Evolutionary conservation across 2,113 vertebrate species (phyloP), one percentile per base, ranked within the genome.

Genomic region (human (Homo sapiens)): DNA sequence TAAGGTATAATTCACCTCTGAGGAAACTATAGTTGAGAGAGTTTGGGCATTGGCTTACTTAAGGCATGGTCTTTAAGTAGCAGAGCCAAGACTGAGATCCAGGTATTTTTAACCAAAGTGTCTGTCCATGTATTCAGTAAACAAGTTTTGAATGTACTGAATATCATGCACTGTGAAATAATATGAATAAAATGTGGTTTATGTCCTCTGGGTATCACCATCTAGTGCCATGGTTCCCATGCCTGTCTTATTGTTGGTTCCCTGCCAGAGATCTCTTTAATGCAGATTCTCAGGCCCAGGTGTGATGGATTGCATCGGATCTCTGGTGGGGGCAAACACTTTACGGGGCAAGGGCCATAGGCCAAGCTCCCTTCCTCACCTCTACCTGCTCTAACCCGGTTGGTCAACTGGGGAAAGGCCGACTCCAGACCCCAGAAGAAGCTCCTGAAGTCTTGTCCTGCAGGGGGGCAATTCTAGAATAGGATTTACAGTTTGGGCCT

Each of bases 51-150:
- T 87, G 82, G 48, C 73, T 80, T 43, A 48, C 12, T 59, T 78
- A 48, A 75, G 27, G 32, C 10, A 35, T 1, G 20, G 57, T 4
- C 59, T 85, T 35, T 50, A 61, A 12, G 17, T 50, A 25, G 64
- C 16, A 94, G 59, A 93, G 40, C 40, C 50, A 61, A 82, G 75
- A 81, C 45, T 87, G 57, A 55, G 35, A 78, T 7, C 25, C n/a
- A n/a, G 82, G 68, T 70, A 30, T 64, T 88, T 90, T 83, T 25
- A 48, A 27, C 38, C 57, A 73, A 87, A 55, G 16, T 68, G 18
- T 20, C 32, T 92, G 91, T 52, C 83, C 75, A 22, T 66, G 38
- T 72, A 84, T n/a, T 89, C 78, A 84, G 45, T 9, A 70, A 66
- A 45, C 2, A 50, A 48, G 30, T 45, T 83, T 89, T 68, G 80